A percentile compares a stretch with the other conserved stretches of the same genome.
These are phyloP conservation scores for Lophura swinhoii DNA, from an alignment of 2,797 vertebrate species.

Conservation along the genomic window DNA sequence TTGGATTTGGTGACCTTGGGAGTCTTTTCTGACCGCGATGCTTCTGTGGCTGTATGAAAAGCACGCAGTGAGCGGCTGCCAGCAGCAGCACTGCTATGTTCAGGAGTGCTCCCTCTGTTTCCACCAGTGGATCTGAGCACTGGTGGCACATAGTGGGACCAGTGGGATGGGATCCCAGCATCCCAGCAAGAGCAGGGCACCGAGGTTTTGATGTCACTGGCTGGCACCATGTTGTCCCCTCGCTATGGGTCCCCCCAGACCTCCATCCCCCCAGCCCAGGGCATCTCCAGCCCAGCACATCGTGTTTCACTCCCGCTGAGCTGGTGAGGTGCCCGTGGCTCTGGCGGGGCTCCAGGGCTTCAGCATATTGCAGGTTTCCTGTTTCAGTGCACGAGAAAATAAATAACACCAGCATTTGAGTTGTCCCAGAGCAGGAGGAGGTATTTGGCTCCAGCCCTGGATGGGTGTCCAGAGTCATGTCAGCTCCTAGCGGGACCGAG, in stretches of 20 bases:
- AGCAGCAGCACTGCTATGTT: neutral
- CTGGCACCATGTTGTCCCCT: neutral
- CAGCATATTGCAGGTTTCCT: conserved; percentile 47
- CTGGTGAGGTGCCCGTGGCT: neutral
- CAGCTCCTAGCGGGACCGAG: neutral
- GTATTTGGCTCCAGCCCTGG: neutral
- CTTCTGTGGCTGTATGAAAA: too few relatives aligned
- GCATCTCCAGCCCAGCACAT: neutral
- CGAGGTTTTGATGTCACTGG: fast-evolving
- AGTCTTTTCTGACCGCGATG: too few relatives aligned
- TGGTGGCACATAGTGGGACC: neutral
- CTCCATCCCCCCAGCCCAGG: neutral
- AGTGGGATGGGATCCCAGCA: neutral
- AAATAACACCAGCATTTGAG: neutral
- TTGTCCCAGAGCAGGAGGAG: conserved; percentile 23
- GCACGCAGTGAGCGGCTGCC: neutral
- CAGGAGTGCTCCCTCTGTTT: neutral
- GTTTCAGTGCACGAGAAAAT: conserved; percentile 40
- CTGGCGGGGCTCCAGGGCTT: conserved; percentile 15
- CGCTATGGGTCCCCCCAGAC: fast-evolving
- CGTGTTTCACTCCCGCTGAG: neutral
- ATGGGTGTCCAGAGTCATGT: neutral
- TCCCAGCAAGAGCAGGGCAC: neutral
- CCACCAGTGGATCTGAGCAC: neutral
- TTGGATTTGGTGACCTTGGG: too few relatives aligned